Base-by-base conservation (phyloP, 2,888 invertebrate genomes). In the Melanchra persicariae region DNA sequence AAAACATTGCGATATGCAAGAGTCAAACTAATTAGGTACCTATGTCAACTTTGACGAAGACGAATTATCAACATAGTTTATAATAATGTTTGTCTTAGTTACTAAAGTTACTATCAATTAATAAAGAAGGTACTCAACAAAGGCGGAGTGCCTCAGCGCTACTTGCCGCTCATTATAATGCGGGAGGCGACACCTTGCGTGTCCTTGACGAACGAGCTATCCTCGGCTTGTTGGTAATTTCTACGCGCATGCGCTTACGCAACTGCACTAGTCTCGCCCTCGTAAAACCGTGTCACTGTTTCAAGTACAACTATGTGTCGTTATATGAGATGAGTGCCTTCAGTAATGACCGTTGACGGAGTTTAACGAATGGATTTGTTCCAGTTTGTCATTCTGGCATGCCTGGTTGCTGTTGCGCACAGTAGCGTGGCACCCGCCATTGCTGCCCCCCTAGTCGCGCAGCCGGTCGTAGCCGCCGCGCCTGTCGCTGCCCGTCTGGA, bases 271-370 rank as follows among this genome's bases (percentile, higher is more conserved):
- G 91, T 91, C 88, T 92, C 89, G 92, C 91, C 91, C 89, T 92
- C 91, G 89, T 84, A 74, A 91, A 95, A 93, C 91, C 87, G 91
- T 95, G 95, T 94, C 93, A 95, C 92, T 93, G 88, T 95, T 94
- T 95, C 95, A 95, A 95, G 95, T 93, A 94, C 94, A 92, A 79
- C 74, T 84, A 86, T 86, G 87, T 87, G 85, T 85, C 81, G 77
- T 86, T 79, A 82, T 84, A 81, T 76, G 75, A 83, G 81, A 73
- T 64, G 62, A 65, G 45, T 45, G 45, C 19, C 19, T 45, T 45
- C 8, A 45, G 58, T 69, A 80, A 86, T 49, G 82, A 85, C n/a
- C 84, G 58, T 61, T 71, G 70, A 49, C 79, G 10, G 77, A 82
- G 9, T 86, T 63, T 75, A 72, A 77, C 69, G 0, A 83, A 74